Base-by-base conservation (phyloP, 2,888 invertebrate genomes). In the Ypsolopha scabrella region DNA sequence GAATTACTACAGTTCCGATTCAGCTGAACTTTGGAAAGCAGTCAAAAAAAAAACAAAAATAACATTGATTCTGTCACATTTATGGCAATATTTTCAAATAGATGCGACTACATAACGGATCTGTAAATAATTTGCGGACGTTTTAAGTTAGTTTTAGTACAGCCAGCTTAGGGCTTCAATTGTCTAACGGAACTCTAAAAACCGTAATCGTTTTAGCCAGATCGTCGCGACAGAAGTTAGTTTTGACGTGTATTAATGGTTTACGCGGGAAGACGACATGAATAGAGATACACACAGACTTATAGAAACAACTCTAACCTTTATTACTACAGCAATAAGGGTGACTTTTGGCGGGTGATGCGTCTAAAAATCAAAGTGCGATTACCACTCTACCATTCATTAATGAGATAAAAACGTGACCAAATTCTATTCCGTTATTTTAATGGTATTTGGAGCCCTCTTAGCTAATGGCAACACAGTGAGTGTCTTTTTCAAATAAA, bases 391-490 rank as follows among this genome's bases (percentile, higher is more conserved):
- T n/a, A n/a, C 41, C 62, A 62, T 62, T 68, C 75, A 75, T 77
- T 80, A 80, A 80, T 79, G 77, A 80, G 74, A 80, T 76, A 79
- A 78, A 78, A 78, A 80, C 75, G 75, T 78, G 77, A 73, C 72
- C 60, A 59, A 60, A 60, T 10, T 13, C 58, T 63, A 62, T 67
- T 68, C 69, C 67, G 66, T 68, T 70, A 68, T 62, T 60, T 58
- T 60, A 58, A 58, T 63, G 68, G 73, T 65, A 69, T 73, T 72
- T 64, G 64, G 65, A 62, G 59, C 61, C n/a, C 33, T 35, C 13
- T 7, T 11, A 38, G 35, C 50, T 50, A 50, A 50, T 50, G 50
- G 50, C 36, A 36, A 9, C 6, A 34, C 24, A 4, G 24, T 24
- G 4, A 3, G 24, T 24, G 24, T 24, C 24, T 3, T 24, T 24